Evolutionary conservation across 2,888 invertebrate species (phyloP), one percentile per base, ranked within the genome.

Genomic region (Pyrrhosoma nymphula): DNA sequence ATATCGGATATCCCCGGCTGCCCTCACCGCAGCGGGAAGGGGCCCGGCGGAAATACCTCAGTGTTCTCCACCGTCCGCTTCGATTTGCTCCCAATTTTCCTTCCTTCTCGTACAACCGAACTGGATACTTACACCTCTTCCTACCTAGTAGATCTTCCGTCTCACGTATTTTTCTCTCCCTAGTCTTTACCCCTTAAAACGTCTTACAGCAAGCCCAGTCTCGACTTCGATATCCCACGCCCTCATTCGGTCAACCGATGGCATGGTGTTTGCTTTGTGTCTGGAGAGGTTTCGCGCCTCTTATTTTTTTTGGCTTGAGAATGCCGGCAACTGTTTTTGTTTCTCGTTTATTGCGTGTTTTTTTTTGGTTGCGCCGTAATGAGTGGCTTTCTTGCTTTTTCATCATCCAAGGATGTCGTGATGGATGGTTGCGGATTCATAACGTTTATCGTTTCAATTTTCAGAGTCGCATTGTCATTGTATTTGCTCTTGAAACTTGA

Each of bases 1-100:
- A 47, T 89, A 35, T 82, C 82, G 82, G 35, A 82, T 82, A 82
- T 82, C 82, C 14, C 23, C 82, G 82, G 82, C 82, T 18, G 82
- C 82, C 35, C 12, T 20, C 20, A 8, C 16, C 60, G 60, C 60
- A 3, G 20, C 60, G 60, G 60, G 10, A 60, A 60, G 82, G 35
- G 26, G 69, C 69, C 69, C 26, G 69, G 82, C 35, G 82, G 82
- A 69, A 69, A 69, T 82, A 26, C 82, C 10, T 35, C 82, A 1
- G 30, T 82, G 35, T 82, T 26, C 26, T 82, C 16, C 16, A 82
- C 60, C 20, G 16, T 82, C 18, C 82, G 35, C 12, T 26, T 82
- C 82, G 82, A 82, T 82, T 82, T 35, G 35, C 10, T 82, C 82
- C 82, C 75, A 35, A 82, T 35, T 82, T 82, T 69, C 82, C 14